Evolutionary conservation across 2,888 invertebrate genomes (phyloP), one percentile per base, ranked within the genome.

Genomic region (Atethmia centrago): DNA sequence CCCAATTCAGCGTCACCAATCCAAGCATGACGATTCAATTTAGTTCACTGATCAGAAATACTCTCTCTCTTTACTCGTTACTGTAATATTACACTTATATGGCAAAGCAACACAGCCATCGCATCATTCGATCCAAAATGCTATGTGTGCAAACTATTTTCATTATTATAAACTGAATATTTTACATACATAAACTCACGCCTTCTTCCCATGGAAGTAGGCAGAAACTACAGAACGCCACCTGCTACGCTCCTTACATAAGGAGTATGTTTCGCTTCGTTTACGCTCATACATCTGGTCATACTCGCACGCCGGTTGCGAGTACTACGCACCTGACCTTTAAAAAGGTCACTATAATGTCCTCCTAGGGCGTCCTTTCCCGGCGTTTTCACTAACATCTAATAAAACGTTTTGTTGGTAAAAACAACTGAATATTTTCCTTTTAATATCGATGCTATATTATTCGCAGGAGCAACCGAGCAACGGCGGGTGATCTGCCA

Each of bases 391-490:
- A 8, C 8, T 47, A 7, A 21, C 47, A 21, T 47, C 2, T 47
- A 5, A 19, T 45, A 42, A 40, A 40, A 40, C 12, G 12, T 42
- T 12, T 42, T 42, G 42, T 45, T 14, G 14, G 4, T 0, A 36
- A 2, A 47, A 47, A 47, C 5, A 5, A 7, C 45, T 0, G 0
- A 47, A 47, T 28, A 28, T 28, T 62, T 62, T 45, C 2, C 14
- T 8, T 45, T 25, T 45, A 45, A 28, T 63, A 64, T 49, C 1
- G 4, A 14, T 31, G 9, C 9, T 31, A 31, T 61, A 21, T 51
- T 19, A 9, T 68, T 71, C n/a, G 0, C 89, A 96, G 95, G 95
- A 96, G 76, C 95, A 94, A 87, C 94, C 95, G 36, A 95, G 95
- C 86, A 95, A 95, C 79, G 95, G 95, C 70, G 95, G 95, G 85